These are phyloP conservation scores for Hydropotes inermis DNA, from an alignment of 2,113 vertebrate species.

Conservation along the genomic window DNA sequence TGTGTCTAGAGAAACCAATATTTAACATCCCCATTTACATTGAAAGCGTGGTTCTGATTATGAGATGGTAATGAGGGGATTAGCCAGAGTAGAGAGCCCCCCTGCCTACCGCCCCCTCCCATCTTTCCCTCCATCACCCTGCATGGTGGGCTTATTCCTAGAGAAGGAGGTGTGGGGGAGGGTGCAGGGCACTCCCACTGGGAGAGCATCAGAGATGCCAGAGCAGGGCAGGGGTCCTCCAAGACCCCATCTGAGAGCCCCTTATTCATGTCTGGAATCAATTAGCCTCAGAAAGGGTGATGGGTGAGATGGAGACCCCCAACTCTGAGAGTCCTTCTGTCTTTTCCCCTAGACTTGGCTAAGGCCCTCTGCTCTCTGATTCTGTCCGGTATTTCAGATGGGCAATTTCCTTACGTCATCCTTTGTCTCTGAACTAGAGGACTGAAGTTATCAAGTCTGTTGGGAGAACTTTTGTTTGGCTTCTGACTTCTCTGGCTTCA, in stretches of 20 bases:
- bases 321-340: not conserved
- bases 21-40: constrained; percentile 79
- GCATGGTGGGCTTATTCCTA: not conserved
- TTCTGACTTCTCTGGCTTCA: not conserved
- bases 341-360: not conserved
- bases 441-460: not conserved
- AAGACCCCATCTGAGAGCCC: constrained; percentile 2
- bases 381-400: not conserved
- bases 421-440: not conserved
- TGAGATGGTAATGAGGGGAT: constrained; percentile 78
- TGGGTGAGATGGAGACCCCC: not conserved
- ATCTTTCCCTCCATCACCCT: not conserved
- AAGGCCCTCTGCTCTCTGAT: not conserved
- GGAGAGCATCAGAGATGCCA: constrained; percentile 57
- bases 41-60: constrained; percentile 77
- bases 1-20: constrained; percentile 72
- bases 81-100: constrained; percentile 54
- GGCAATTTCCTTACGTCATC: not conserved
- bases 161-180: not conserved
- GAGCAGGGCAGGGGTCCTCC: constrained; percentile 60
- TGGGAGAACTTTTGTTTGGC: not conserved
- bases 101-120: not conserved
- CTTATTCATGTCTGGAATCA: constrained; percentile 49
- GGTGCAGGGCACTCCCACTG: not conserved
- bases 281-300: constrained; percentile 6